Conservation (phyloP, 2,113 vertebrate genomes). For the Macquaria ambigua region DNA sequence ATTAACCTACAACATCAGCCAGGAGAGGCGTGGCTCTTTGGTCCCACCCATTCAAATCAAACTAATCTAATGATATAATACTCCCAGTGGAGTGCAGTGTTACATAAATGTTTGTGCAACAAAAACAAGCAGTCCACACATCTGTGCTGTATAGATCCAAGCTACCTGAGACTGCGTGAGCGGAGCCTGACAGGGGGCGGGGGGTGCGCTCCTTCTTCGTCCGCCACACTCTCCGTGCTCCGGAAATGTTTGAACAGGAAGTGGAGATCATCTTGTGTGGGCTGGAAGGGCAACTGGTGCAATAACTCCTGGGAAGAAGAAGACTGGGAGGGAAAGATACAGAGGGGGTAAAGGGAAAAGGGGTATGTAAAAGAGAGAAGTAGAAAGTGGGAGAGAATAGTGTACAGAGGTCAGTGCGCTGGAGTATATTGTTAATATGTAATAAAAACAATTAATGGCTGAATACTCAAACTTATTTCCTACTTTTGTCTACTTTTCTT, state of each 20-base stretch:
- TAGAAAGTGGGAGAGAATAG: background rate
- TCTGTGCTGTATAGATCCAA: background rate
- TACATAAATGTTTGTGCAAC: constrained; percentile 4
- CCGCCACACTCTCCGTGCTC: constrained; percentile 90
- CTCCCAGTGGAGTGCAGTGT: background rate
- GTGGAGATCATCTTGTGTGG: constrained; percentile 94
- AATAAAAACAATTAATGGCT: background rate
- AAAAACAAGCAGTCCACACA: background rate
- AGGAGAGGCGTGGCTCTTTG: background rate
- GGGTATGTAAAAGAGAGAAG: background rate
- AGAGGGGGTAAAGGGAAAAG: background rate
- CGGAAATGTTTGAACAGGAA: constrained; percentile 98
- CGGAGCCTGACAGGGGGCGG: constrained; percentile 88
- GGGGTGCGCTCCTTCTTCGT: constrained; percentile 86
- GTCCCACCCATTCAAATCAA: background rate
- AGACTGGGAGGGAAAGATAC: constrained; percentile 79
- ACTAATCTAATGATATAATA: background rate
- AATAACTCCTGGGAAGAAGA: constrained; percentile 95
- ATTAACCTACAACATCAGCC: background rate
- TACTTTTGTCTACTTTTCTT: background rate
- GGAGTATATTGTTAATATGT: background rate
- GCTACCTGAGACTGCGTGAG: constrained; percentile 93
- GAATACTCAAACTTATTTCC: background rate
- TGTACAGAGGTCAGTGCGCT: background rate
- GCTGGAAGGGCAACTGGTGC: constrained; percentile 96